These are phyloP conservation scores for Herminia tarsipennalis DNA, from an alignment of 2,888 invertebrate genomes.

Conservation along the genomic window DNA sequence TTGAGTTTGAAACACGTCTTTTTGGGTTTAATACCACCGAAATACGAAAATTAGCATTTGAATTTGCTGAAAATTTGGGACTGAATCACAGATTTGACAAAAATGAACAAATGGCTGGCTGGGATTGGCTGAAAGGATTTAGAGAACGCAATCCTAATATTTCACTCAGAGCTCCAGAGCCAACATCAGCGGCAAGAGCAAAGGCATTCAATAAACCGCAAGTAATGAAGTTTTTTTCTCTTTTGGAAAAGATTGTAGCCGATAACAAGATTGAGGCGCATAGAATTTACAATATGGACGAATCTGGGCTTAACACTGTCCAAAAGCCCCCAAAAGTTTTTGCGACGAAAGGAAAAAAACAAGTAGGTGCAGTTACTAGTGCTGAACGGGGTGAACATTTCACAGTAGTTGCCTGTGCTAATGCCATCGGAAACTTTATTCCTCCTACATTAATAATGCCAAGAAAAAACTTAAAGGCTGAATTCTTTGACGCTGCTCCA, in stretches of 20 bases:
- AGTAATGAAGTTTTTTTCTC: conserved; percentile 12
- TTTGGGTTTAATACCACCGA: too few relatives aligned
- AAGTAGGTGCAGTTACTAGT: conserved; percentile 13
- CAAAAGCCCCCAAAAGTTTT: conserved; percentile 14
- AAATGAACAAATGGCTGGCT: conserved; percentile 17
- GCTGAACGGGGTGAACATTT: too few relatives aligned
- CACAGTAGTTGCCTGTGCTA: too few relatives aligned
- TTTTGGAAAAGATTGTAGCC: conserved; percentile 10
- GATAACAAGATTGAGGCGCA: neutral
- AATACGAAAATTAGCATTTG: too few relatives aligned
- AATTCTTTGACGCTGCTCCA: conserved; percentile 48
- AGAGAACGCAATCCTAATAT: conserved; percentile 13
- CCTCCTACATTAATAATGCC: conserved; percentile 40
- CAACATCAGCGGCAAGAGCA: too few relatives aligned
- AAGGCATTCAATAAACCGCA: too few relatives aligned
- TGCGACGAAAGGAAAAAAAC: conserved; percentile 13
- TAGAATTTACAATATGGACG: conserved; percentile 14
- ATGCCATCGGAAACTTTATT: too few relatives aligned
- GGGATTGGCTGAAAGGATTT: conserved; percentile 18
- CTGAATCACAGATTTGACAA: too few relatives aligned
- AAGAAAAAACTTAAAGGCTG: conserved; percentile 41
- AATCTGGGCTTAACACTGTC: conserved; percentile 9
- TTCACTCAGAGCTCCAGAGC: conserved; percentile 17
- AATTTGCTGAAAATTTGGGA: too few relatives aligned
- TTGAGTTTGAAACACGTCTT: too few relatives aligned